Percentiles rank a stretch among this genome's conserved stretches.
These are phyloP conservation scores for Leptoclinus maculatus DNA, from an alignment of 2,797 vertebrate genomes.

Conservation along the genomic window DNA sequence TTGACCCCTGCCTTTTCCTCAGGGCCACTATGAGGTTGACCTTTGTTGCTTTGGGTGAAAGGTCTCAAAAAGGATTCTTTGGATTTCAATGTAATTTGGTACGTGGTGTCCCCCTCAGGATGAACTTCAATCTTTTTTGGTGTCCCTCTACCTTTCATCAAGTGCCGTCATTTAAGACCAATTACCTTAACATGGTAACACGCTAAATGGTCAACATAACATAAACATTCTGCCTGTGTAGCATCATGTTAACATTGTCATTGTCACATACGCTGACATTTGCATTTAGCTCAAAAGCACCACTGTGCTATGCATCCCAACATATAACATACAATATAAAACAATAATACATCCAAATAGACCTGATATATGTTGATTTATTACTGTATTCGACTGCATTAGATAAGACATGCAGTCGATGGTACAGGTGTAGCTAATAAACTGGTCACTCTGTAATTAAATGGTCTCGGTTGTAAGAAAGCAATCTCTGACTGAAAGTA, in stretches of 20 bases:
- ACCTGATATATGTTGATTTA: background rate
- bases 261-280: background rate
- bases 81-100: background rate
- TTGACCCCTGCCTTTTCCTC: background rate
- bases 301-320: no score
- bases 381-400: background rate
- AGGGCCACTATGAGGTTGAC: background rate
- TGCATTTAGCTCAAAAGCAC: background rate
- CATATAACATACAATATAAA: background rate
- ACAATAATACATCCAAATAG: background rate
- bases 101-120: no score
- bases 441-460: constrained; percentile 23
- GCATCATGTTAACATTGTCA: background rate
- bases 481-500: constrained; percentile 60
- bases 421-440: background rate
- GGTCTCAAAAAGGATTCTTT: background rate
- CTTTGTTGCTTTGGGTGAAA: background rate
- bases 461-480: constrained; percentile 54
- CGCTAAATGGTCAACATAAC: background rate
- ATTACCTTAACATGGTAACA: background rate
- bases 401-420: constrained; percentile 3
- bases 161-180: background rate
- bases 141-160: background rate
- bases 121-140: no score
- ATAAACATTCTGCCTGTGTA: background rate